Percentiles rank a stretch among this genome's conserved stretches.
Evolutionary conservation across 2,888 invertebrate species (phyloP).

Genomic region (Frankliniella fusca): DNA sequence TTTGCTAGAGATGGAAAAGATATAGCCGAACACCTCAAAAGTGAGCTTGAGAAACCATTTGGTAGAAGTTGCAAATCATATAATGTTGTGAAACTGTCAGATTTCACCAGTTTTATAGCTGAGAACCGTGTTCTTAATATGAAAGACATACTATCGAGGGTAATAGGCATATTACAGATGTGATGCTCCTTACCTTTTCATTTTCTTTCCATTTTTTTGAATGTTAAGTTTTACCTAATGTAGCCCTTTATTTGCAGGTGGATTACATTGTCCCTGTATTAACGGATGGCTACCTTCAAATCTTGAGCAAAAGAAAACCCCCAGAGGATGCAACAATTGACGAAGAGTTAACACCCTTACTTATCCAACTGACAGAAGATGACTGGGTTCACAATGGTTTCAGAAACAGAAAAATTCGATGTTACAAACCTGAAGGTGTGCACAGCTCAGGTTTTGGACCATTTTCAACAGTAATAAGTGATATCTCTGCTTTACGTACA

Average conservation of each 20-base stretch:
- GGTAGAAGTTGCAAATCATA: not conserved
- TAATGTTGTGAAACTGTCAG: not conserved
- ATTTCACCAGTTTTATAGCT: not conserved
- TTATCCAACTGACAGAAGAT: not conserved
- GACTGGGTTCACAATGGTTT: not conserved
- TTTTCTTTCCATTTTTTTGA: not conserved
- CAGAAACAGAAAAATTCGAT: not conserved
- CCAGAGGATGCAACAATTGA: not conserved
- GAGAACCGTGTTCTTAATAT: not conserved
- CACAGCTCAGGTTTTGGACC: not conserved
- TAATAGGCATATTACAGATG: not conserved
- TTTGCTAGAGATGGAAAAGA: not conserved
- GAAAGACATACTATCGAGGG: not conserved
- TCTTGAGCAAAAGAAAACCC: not conserved
- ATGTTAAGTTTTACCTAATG: not conserved
- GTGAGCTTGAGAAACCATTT: not conserved
- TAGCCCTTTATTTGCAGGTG: not conserved
- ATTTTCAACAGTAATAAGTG: not conserved
- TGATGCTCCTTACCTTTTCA: not conserved
- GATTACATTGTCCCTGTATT: not conserved
- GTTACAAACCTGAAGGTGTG: not conserved
- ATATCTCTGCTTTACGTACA: not conserved
- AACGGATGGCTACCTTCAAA: not conserved
- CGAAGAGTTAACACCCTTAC: not conserved
- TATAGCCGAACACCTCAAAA: not conserved